phyloP scores from a whole-genome alignment of 2,888 invertebrate genomes.

The Pharmacophagus antenor region DNA sequence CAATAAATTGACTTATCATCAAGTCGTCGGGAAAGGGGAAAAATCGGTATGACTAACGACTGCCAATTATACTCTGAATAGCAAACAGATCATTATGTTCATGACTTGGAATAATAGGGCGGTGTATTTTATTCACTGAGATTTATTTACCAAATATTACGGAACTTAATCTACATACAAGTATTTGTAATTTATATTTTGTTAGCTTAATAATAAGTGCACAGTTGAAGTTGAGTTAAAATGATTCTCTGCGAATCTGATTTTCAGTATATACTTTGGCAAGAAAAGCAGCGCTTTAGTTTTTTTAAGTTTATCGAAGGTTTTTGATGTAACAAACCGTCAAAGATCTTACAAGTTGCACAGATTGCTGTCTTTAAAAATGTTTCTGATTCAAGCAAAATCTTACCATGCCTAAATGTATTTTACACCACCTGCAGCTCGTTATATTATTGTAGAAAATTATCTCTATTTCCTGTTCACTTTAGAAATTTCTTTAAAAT shows the following conservation, averaged over 20 bases:
- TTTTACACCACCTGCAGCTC: not conserved
- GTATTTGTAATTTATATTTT: no score
- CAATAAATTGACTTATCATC: conserved; percentile 23
- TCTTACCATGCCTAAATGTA: not conserved
- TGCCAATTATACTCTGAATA: conserved; percentile 22
- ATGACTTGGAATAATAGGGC: conserved; percentile 5
- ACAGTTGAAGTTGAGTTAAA: no score
- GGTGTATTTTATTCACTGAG: not conserved
- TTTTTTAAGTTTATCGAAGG: no score
- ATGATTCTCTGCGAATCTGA: no score
- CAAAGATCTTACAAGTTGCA: no score
- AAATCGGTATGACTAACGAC: conserved; percentile 23
- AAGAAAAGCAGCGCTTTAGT: no score
- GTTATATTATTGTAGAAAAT: not conserved
- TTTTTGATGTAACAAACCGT: no score
- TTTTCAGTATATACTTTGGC: no score
- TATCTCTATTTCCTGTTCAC: not conserved
- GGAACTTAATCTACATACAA: no score
- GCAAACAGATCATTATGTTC: conserved; percentile 21
- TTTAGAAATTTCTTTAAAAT: not conserved
- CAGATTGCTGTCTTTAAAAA: no score
- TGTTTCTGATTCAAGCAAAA: not conserved
- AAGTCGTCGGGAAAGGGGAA: conserved; percentile 18
- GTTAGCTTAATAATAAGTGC: no score
- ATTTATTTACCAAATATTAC: not conserved